Conservation (phyloP, 2,888 invertebrate species). For the Villa cingulata region DNA sequence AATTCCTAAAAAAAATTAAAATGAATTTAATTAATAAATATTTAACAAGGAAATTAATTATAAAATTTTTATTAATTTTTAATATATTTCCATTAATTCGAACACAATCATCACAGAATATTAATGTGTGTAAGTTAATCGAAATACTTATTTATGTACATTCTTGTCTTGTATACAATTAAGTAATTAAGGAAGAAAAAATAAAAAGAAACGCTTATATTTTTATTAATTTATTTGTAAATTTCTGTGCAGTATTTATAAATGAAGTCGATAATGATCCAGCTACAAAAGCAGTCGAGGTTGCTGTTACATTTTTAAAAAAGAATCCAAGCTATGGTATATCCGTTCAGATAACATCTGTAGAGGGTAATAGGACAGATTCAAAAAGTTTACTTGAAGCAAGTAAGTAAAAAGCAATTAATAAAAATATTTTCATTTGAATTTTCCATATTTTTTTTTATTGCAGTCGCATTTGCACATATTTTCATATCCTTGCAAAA, state of each 20-base stretch:
- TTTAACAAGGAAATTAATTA: too few relatives aligned
- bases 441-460: too few relatives aligned
- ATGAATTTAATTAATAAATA: too few relatives aligned
- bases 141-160: too few relatives aligned
- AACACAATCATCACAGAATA: conserved; percentile 54
- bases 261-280: conserved; percentile 61
- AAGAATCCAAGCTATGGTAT: conserved; percentile 54
- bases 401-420: conserved; percentile 43
- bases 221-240: conserved; percentile 2
- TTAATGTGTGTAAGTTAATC: conserved; percentile 54
- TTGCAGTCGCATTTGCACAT: too few relatives aligned
- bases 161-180: too few relatives aligned
- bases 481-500: too few relatives aligned
- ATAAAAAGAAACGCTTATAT: conserved; percentile 2
- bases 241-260: conserved; percentile 52
- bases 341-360: conserved; percentile 39
- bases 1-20: too few relatives aligned
- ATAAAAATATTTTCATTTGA: too few relatives aligned
- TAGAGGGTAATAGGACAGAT: conserved; percentile 57
- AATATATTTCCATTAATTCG: background rate
- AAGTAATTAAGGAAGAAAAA: too few relatives aligned
- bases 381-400: conserved; percentile 55
- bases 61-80: too few relatives aligned
- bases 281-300: conserved; percentile 56
- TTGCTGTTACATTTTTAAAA: conserved; percentile 54